Conservation (phyloP, 2,888 invertebrate species). For the Neocrepidodera transversa region DNA sequence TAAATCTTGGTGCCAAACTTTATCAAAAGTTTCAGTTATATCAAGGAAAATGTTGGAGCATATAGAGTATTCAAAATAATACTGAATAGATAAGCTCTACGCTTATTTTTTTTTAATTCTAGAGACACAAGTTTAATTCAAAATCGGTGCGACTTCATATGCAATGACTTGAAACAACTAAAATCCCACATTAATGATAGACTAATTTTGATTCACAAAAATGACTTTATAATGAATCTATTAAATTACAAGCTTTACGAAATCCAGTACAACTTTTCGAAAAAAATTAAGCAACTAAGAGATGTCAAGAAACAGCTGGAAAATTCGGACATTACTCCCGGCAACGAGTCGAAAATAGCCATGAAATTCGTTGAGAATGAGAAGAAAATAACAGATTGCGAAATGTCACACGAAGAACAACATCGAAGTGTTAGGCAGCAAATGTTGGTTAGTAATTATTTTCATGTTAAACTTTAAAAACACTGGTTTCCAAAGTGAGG, state of each 20-base stretch:
- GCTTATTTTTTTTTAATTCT: slow-evolving; percentile 2
- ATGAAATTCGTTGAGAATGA: slow-evolving; percentile 46
- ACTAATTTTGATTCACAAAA: slow-evolving; percentile 45
- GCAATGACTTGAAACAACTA: slow-evolving; percentile 37
- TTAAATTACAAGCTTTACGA: slow-evolving; percentile 52
- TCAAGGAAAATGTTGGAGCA: too few relatives aligned
- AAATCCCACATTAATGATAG: slow-evolving; percentile 39
- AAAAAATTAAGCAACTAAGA: slow-evolving; percentile 45
- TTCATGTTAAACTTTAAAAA: too few relatives aligned
- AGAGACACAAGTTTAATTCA: slow-evolving; percentile 39
- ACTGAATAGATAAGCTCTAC: too few relatives aligned
- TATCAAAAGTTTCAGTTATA: too few relatives aligned
- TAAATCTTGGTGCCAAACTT: too few relatives aligned
- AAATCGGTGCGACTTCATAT: slow-evolving; percentile 40
- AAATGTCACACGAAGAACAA: slow-evolving; percentile 46
- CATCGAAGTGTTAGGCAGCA: slow-evolving; percentile 47
- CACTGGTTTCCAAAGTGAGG: too few relatives aligned
- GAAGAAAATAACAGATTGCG: slow-evolving; percentile 46
- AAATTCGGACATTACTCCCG: slow-evolving; percentile 20
- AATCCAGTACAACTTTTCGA: slow-evolving; percentile 46
- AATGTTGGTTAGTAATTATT: slow-evolving; percentile 23
- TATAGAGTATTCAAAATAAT: too few relatives aligned
- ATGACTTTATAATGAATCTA: slow-evolving; percentile 49
- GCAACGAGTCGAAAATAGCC: slow-evolving; percentile 40
- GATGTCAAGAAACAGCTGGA: slow-evolving; percentile 42